These are phyloP conservation scores for Butastur rufipennis DNA, from an alignment of 2,113 vertebrate genomes.

Conservation along the genomic window DNA sequence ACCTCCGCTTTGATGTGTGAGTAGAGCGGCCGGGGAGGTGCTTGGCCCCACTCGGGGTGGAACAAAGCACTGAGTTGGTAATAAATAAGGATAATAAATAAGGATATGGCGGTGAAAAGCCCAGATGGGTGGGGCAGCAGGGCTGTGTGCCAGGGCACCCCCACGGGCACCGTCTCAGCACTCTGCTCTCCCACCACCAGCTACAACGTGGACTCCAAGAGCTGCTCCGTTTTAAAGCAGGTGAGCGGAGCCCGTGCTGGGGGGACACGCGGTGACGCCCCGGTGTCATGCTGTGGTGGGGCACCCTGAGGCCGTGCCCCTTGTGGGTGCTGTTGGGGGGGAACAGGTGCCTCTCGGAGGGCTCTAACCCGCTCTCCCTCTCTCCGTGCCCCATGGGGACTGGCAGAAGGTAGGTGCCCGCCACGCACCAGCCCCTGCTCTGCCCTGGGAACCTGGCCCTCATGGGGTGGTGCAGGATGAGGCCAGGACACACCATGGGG, in stretches of 20 bases:
- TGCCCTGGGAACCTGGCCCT: not conserved
- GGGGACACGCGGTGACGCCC: fast-evolving
- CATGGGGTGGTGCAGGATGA: not conserved
- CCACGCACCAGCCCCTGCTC: not conserved
- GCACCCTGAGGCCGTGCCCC: not conserved
- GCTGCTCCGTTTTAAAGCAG: conserved; percentile 91
- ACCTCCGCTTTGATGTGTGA: conserved; percentile 95
- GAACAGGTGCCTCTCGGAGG: not conserved
- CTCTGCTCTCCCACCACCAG: conserved; percentile 67
- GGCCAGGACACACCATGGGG: not conserved
- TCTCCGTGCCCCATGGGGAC: not conserved
- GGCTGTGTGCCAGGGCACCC: not conserved
- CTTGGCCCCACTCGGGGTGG: not conserved
- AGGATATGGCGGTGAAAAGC: not conserved
- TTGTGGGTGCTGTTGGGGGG: not conserved
- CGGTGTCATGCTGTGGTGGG: fast-evolving
- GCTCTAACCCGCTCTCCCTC: not conserved
- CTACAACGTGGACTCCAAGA: conserved; percentile 95
- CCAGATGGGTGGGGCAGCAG: fast-evolving
- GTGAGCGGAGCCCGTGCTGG: conserved; percentile 67
- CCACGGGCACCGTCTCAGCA: not conserved
- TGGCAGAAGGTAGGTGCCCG: conserved; percentile 70
- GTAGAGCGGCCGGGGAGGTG: conserved; percentile 4
- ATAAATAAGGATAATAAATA: not conserved
- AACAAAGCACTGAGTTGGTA: not conserved